phyloP scores from a whole-genome alignment of 2,888 invertebrate genomes.

The Pimpla rufipes region DNA sequence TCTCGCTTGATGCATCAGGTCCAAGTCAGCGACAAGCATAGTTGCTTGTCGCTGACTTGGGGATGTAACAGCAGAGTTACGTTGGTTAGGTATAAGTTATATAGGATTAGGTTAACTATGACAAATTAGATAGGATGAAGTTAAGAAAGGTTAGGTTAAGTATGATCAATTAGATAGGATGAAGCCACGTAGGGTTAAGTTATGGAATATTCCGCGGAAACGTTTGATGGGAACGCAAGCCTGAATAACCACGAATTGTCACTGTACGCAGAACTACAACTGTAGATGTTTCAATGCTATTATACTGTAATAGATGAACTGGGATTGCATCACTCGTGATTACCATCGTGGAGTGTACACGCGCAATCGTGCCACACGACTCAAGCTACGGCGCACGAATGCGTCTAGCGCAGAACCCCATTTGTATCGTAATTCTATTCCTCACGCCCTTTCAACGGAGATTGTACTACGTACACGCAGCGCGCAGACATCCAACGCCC shows the following conservation, averaged over 20 bases:
- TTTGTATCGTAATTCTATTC: constrained; percentile 43
- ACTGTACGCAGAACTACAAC: neutral
- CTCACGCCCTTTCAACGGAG: constrained; percentile 20
- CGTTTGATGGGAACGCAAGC: neutral
- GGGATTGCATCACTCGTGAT: constrained; percentile 33
- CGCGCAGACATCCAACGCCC: neutral
- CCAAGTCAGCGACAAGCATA: too few relatives aligned
- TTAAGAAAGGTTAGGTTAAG: too few relatives aligned
- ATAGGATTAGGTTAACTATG: too few relatives aligned
- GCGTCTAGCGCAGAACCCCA: constrained; percentile 8
- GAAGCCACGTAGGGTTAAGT: too few relatives aligned
- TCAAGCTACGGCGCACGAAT: neutral
- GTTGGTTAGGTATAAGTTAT: too few relatives aligned
- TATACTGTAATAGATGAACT: constrained; percentile 39
- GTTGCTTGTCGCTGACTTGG: too few relatives aligned
- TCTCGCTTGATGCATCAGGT: too few relatives aligned
- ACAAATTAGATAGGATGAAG: too few relatives aligned
- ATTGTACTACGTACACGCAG: neutral
- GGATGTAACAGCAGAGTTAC: too few relatives aligned
- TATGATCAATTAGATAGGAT: too few relatives aligned
- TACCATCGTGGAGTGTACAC: constrained; percentile 24
- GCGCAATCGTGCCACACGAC: constrained; percentile 16
- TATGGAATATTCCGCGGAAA: neutral
- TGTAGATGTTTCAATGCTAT: neutral
- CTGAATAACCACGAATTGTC: neutral